A percentile compares a stretch with the other conserved stretches of the same genome.
Evolutionary conservation across 2,113 vertebrate genomes (phyloP).

Genomic region (Aix galericulata): DNA sequence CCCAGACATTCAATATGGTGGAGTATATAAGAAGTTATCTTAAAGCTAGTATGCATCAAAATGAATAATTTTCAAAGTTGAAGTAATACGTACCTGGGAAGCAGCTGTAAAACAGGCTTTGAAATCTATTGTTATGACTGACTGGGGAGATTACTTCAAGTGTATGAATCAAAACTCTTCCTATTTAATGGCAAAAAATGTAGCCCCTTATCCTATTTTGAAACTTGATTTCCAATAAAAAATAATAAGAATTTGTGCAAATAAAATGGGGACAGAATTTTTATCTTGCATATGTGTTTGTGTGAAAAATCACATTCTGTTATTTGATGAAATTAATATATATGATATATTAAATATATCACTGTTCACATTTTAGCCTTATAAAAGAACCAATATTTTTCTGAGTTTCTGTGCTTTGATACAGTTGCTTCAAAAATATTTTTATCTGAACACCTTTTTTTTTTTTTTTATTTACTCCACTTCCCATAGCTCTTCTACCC

Average conservation of each 20-base stretch:
- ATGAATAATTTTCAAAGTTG: background rate
- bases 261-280: background rate
- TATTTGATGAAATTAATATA: background rate
- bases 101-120: background rate
- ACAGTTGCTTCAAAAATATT: background rate
- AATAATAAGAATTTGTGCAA: background rate
- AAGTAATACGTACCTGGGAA: background rate
- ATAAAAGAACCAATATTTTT: background rate
- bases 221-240: background rate
- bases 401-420: background rate
- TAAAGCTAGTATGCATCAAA: background rate
- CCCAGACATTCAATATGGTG: background rate
- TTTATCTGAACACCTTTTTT: background rate
- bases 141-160: background rate
- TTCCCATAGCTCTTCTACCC: background rate
- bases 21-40: background rate
- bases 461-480: background rate
- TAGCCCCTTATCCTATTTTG: background rate
- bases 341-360: background rate
- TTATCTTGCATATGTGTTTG: accelerated
- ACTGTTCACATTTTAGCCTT: background rate
- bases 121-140: background rate
- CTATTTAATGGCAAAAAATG: background rate
- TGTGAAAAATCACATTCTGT: background rate
- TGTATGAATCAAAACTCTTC: background rate